Conservation (phyloP, 2,797 vertebrate genomes). For the Malurus splendens region DNA sequence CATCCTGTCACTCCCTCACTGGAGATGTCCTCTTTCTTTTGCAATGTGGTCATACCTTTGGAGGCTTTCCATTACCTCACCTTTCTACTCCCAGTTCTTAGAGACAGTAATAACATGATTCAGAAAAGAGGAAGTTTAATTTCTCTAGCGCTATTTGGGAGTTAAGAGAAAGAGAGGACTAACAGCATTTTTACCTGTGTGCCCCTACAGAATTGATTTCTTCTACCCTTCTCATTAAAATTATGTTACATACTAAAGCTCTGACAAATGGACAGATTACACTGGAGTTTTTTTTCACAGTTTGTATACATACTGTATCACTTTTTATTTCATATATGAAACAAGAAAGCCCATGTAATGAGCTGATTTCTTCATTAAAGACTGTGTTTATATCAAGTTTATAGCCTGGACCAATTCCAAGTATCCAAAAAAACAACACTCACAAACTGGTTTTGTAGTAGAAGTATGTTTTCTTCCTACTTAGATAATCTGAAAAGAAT, state of each 20-base stretch:
- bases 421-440: background rate
- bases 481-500: background rate
- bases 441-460: background rate
- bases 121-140: background rate
- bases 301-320: background rate
- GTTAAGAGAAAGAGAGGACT: background rate
- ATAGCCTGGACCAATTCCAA: background rate
- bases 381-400: background rate
- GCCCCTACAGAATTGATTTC: background rate
- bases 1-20: background rate
- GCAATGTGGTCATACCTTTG: background rate
- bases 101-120: background rate
- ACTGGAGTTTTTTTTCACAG: background rate
- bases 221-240: background rate
- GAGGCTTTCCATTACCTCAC: background rate
- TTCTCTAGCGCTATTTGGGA: background rate
- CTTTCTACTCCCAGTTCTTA: background rate
- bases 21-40: background rate
- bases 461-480: background rate
- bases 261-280: background rate
- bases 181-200: background rate
- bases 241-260: background rate
- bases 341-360: background rate
- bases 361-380: background rate
- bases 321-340: background rate